phyloP scores from a whole-genome alignment of 2,888 invertebrate species.

The Synanthedon formicaeformis region DNA sequence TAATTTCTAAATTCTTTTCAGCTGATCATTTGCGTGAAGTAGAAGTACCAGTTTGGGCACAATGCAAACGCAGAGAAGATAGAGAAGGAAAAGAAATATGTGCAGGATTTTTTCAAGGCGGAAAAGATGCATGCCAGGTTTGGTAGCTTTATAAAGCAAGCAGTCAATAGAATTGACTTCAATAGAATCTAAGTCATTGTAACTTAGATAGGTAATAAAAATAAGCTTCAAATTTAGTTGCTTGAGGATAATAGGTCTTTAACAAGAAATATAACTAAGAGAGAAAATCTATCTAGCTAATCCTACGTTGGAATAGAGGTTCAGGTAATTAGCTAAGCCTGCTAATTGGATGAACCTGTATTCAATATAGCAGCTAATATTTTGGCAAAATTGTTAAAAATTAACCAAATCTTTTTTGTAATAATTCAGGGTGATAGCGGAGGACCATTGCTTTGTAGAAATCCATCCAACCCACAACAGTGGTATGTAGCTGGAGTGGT shows the following conservation, averaged over 20 bases:
- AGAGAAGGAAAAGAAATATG: slow-evolving; percentile 78
- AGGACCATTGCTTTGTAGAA: slow-evolving; percentile 85
- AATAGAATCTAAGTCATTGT: not conserved
- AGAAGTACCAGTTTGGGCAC: slow-evolving; percentile 76
- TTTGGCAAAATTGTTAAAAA: too few relatives aligned
- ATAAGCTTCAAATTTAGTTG: not conserved
- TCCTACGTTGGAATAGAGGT: not conserved
- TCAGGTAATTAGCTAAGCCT: not conserved
- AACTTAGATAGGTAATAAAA: not conserved
- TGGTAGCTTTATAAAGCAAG: not conserved
- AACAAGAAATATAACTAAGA: too few relatives aligned
- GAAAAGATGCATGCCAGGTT: slow-evolving; percentile 84
- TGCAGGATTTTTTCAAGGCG: slow-evolving; percentile 80
- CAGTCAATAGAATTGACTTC: not conserved
- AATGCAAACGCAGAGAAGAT: slow-evolving; percentile 77
- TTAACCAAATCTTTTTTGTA: too few relatives aligned
- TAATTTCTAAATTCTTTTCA: slow-evolving; percentile 23
- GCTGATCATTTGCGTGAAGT: slow-evolving; percentile 88
- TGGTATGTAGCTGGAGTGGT: slow-evolving; percentile 89
- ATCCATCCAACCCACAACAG: slow-evolving; percentile 73
- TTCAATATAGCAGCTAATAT: too few relatives aligned
- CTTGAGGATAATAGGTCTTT: too few relatives aligned
- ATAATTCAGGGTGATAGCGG: slow-evolving; percentile 80
- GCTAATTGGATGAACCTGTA: too few relatives aligned
- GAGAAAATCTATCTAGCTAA: not conserved